Evolutionary conservation across 1,140 invertebrate genomes (phyloP), one percentile per base, ranked within the genome.

Genomic region (Caenorhabditis inopinata): DNA sequence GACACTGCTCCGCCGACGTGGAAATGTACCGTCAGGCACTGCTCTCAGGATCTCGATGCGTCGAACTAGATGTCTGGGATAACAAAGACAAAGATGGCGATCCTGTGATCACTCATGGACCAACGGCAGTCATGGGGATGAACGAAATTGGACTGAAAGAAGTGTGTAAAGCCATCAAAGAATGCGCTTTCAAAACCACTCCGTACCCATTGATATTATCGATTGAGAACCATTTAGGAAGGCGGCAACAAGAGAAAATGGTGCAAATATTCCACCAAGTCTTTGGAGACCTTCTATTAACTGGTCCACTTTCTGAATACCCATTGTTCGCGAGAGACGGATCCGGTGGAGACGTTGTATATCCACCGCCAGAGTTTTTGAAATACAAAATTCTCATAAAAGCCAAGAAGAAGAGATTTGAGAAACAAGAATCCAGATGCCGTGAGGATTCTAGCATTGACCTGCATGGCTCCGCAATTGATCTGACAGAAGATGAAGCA

Each of bases 191-290:
- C 89, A 95, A 98, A 11, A 97, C 96, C 2, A 96, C 95, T n/a
- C 95, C 97, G 75, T 97, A 94, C 89, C 96, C 96, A 0, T 92
- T 99, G 16, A 97, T 99, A 83, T 90, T 99, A 27, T 98, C 96
- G 53, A 97, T 99, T 90, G 96, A 98, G 90, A 98, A 98, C 91
- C 96, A 99, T 90, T 98, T 96, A 14, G 48, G 78, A 7, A 11
- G 68, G 29, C 16, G 16, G 14, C 82, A 84, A 47, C 96, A 99
- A 90, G 95, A 95, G 87, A 97, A 97, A 90, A 90, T 99, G 89
- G 96, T 96, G 49, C 96, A 96, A 90, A 98, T 98, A 89, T 98
- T 96, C 90, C 95, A 97, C 90, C 96, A 99, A 88, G 96, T 98
- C 82, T 92, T 98, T 48, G 94, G 90, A n/a, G 96, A 99, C 89